phyloP scores from a whole-genome alignment of 2,888 invertebrate genomes.

The Sphaeridia pumilis region DNA sequence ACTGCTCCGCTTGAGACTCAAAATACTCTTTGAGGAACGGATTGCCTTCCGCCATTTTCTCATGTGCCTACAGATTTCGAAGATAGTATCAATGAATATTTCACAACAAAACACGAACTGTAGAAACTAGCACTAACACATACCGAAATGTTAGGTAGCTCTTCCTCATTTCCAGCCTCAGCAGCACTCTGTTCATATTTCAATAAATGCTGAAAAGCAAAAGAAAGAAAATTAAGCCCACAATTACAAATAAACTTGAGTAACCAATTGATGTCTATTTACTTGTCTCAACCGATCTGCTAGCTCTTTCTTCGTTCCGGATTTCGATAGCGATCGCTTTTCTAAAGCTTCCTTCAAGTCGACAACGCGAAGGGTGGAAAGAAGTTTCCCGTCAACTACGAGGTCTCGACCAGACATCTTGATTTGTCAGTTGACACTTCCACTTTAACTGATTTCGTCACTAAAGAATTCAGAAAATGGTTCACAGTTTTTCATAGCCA shows the following conservation, averaged over 20 bases:
- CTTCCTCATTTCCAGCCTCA: constrained; percentile 35
- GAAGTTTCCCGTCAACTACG: constrained; percentile 39
- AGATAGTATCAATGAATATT: no score
- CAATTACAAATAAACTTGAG: no score
- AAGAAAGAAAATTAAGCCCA: no score
- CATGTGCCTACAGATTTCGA: constrained; percentile 36
- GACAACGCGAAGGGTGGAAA: constrained; percentile 42
- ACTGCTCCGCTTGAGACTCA: constrained; percentile 40
- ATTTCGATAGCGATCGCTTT: constrained; percentile 42
- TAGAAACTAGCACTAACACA: no score
- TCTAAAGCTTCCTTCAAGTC: constrained; percentile 44
- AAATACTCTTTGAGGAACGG: constrained; percentile 42
- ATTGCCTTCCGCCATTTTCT: constrained; percentile 38
- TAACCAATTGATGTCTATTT: no score
- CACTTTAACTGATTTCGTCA: no score
- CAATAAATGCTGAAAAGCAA: no score
- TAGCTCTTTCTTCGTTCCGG: constrained; percentile 43
- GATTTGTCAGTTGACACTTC: no score
- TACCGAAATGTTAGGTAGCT: constrained; percentile 38
- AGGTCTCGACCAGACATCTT: constrained; percentile 16
- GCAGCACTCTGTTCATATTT: constrained; percentile 37
- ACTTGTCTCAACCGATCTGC: constrained; percentile 41
- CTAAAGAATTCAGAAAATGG: no score
- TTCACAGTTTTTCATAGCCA: no score
- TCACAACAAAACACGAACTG: no score